phyloP scores from a whole-genome alignment of 2,113 vertebrate species.

The Heteronetta atricapilla region DNA sequence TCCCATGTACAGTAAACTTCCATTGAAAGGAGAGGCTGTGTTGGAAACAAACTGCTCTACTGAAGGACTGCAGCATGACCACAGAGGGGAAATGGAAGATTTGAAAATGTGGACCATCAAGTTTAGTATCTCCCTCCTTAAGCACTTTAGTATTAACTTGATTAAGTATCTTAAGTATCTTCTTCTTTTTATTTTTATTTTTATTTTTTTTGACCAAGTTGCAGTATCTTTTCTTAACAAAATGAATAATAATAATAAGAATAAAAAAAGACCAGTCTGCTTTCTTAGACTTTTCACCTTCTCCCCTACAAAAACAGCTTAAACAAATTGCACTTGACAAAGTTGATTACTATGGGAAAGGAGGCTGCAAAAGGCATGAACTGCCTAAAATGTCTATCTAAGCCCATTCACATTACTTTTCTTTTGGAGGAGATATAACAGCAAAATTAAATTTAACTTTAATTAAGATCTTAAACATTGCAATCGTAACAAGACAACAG shows the following conservation, averaged over 20 bases:
- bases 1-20: accelerated
- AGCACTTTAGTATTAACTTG: not conserved
- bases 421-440: not conserved
- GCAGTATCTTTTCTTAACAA: not conserved
- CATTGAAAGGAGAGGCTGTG: not conserved
- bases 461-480: not conserved
- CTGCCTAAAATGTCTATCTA: not conserved
- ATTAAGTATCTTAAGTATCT: not conserved
- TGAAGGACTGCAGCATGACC: not conserved
- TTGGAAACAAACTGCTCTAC: not conserved
- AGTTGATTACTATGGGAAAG: not conserved
- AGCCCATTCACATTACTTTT: not conserved
- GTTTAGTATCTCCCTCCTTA: not conserved
- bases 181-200: too few species aligned
- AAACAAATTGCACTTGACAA: not conserved
- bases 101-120: not conserved
- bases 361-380: not conserved
- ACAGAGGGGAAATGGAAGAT: not conserved
- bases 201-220: not conserved
- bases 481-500: not conserved
- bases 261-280: not conserved
- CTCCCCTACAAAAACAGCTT: accelerated
- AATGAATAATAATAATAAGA: not conserved
- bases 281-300: not conserved
- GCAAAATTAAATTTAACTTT: not conserved